Percentiles rank a stretch among this genome's conserved stretches.
These are phyloP conservation scores for Chrosomus eos DNA, from an alignment of 2,797 vertebrate species.

Conservation along the genomic window DNA sequence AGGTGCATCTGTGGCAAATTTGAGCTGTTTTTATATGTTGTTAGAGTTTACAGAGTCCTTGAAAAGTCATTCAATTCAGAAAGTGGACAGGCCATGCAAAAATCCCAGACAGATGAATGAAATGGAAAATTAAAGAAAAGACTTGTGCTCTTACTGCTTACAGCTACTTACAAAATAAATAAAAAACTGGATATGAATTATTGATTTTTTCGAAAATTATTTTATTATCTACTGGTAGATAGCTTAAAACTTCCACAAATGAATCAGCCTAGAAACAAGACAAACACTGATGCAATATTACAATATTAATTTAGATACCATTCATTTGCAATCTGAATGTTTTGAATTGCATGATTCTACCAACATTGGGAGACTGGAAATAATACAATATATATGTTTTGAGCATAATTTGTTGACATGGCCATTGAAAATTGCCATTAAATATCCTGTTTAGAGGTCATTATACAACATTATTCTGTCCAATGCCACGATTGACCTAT, in stretches of 20 bases:
- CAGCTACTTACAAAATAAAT: neutral
- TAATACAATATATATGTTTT: neutral
- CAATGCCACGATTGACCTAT: neutral
- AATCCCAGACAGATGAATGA: neutral
- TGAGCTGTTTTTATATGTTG: neutral
- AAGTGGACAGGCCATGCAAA: neutral
- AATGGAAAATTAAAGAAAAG: neutral
- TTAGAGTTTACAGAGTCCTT: conserved; percentile 7
- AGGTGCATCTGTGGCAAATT: conserved; percentile 5
- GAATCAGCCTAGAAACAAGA: neutral
- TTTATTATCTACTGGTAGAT: conserved; percentile 17
- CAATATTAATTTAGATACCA: neutral
- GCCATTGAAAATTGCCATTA: neutral
- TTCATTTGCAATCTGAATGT: neutral
- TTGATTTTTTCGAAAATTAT: neutral
- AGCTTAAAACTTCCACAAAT: neutral
- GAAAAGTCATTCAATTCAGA: neutral
- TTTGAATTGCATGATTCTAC: neutral
- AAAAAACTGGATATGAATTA: neutral
- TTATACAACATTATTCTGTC: neutral
- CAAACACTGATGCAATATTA: neutral
- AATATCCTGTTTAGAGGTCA: neutral
- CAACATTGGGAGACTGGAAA: neutral
- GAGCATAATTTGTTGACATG: neutral
- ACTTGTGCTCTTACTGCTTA: neutral